Base-by-base conservation (phyloP, 1,140 invertebrate genomes). In the Forficula auricularia region DNA sequence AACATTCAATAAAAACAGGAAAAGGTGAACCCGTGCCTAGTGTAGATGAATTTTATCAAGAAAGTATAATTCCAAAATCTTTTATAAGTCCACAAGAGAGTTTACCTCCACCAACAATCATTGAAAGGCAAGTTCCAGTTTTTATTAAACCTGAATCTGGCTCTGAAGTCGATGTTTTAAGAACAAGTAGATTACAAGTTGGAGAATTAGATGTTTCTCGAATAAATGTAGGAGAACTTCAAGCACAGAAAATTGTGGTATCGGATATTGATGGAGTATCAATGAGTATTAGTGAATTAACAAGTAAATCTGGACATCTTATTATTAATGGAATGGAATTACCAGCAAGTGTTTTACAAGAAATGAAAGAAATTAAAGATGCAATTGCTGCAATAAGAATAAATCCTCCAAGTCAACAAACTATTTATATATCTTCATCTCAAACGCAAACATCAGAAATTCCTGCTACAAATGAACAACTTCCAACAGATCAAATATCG, bases 201-300 rank as follows among this genome's bases (percentile, higher is more conserved):
- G 59, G 61, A n/a, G 78, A 83, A 52, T 62, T 85, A 36, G 77
- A 81, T 49, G 80, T 85, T 1, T 79, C 82, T 20, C 66, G 75
- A 46, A 50, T 85, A 19, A 79, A 71, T 49, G 81, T 84, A 4
- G 75, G 73, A 19, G 77, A 81, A 49, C 56, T 85, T 14, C 73
- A 82, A 54, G 79, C 81, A 0, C 73, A 72, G 31, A 81, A 79
- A 56, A 79, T 85, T 38, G 62, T 75, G 13, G 79, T 82, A 1
- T 83, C 80, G 1, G 79, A 84, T 55, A 73, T 86, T 30, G 79
- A 84, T 54, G 73, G 78, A 2, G 65, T 71, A 31, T 71, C 73
- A 3, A 64, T 86, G 47, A 69, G 73, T 32, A 69, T 77, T 0
- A 63, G 70, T n/a, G 76, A 80, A 59, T 64, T 76, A 51, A 72